Percentiles rank a stretch among this genome's conserved stretches.
Conservation (phyloP, 2,797 vertebrate species). For the Xenentodon cancila region DNA sequence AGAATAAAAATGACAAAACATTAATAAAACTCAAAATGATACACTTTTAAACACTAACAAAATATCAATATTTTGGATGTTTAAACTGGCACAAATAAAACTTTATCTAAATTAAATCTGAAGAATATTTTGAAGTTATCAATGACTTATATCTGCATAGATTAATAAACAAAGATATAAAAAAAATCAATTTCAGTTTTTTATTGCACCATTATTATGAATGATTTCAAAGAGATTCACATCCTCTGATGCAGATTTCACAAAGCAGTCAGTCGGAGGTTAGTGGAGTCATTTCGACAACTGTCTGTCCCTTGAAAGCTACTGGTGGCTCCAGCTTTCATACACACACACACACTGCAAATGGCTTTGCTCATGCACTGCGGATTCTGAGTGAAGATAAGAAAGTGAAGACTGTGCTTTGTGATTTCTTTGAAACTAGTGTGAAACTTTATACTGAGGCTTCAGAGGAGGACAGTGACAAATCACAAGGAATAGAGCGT, state of each 20-base stretch:
- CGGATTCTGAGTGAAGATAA: slow-evolving; percentile 42
- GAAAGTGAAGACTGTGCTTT: slow-evolving; percentile 25
- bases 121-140: no score
- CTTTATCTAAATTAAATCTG: no score
- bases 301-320: slow-evolving; percentile 26
- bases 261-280: slow-evolving; percentile 21
- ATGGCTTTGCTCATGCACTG: slow-evolving; percentile 33
- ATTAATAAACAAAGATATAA: no score
- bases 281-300: slow-evolving; percentile 46
- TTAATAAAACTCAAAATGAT: no score
- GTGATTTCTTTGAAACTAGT: slow-evolving; percentile 56
- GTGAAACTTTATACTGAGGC: slow-evolving; percentile 40
- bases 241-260: slow-evolving; percentile 4
- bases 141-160: no score
- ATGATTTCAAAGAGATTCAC: slow-evolving; percentile 4
- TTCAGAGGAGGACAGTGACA: slow-evolving; percentile 59
- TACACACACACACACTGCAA: slow-evolving; percentile 9
- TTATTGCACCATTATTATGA: background rate
- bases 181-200: background rate
- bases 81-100: no score
- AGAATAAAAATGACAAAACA: no score
- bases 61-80: no score
- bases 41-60: no score
- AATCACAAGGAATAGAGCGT: slow-evolving; percentile 43
- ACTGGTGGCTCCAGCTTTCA: slow-evolving; percentile 5